Conservation (phyloP, 1,140 invertebrate species). For the Schlechtendalia chinensis region DNA sequence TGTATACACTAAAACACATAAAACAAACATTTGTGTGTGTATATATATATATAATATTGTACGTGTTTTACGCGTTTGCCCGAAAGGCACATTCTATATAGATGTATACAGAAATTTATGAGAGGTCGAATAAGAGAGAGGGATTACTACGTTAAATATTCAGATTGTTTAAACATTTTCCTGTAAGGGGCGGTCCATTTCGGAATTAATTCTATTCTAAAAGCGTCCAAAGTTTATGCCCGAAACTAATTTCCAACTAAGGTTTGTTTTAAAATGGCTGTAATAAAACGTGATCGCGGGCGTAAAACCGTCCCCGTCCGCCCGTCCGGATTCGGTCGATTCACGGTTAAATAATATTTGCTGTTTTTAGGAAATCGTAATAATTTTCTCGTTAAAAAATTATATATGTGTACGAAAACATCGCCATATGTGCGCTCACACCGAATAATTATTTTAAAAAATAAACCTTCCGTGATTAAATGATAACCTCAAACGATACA, state of each 20-base stretch:
- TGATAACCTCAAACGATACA: too few relatives aligned
- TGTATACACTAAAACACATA: too few relatives aligned
- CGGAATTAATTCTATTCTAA: slow-evolving; percentile 36
- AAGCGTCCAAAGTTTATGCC: slow-evolving; percentile 21
- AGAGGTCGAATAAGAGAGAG: not conserved
- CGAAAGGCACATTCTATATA: too few relatives aligned
- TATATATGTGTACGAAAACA: too few relatives aligned
- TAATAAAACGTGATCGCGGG: not conserved
- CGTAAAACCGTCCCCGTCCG: not conserved
- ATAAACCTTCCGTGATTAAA: too few relatives aligned
- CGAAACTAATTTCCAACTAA: slow-evolving; percentile 30
- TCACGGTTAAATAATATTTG: not conserved
- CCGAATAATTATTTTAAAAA: too few relatives aligned
- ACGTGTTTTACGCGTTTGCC: too few relatives aligned
- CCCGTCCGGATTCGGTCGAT: not conserved
- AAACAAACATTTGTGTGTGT: too few relatives aligned
- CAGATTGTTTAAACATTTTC: slow-evolving; percentile 23
- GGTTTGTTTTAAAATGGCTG: slow-evolving; percentile 16
- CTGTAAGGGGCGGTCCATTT: not conserved
- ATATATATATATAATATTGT: too few relatives aligned
- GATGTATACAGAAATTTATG: not conserved
- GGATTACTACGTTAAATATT: slow-evolving; percentile 6
- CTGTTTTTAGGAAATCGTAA: not conserved
- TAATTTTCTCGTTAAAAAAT: too few relatives aligned
- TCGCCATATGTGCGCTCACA: too few relatives aligned